These are phyloP conservation scores for Ondatra zibethicus DNA, from an alignment of 2,113 vertebrate species.

Conservation along the genomic window DNA sequence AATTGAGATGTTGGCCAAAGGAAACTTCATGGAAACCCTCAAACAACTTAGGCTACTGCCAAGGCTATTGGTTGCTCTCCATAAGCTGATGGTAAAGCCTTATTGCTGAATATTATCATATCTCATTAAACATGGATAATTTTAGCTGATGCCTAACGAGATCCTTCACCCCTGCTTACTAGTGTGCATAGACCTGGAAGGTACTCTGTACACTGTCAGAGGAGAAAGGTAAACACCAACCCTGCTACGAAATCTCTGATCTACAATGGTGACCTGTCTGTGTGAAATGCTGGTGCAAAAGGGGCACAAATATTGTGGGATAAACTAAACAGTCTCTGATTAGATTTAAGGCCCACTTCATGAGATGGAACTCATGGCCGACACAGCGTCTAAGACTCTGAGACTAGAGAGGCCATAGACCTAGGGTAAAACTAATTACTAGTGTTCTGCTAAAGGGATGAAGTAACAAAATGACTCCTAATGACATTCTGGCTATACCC, in stretches of 20 bases:
- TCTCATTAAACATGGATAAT: not conserved
- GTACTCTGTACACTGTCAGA: not conserved
- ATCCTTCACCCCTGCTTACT: not conserved
- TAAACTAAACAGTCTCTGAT: not conserved
- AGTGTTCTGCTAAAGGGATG: not conserved
- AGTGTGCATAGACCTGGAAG: not conserved
- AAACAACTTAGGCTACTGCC: not conserved
- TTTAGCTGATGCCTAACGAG: not conserved
- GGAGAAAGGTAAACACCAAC: not conserved
- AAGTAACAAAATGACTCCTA: not conserved
- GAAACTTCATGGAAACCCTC: not conserved
- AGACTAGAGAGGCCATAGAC: not conserved
- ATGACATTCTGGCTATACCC: not conserved
- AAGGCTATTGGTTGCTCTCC: not conserved
- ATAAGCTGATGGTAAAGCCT: not conserved
- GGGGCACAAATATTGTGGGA: not conserved
- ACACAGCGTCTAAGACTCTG: not conserved
- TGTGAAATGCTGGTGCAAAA: not conserved
- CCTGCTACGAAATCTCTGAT: too few relatives aligned
- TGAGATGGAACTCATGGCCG: not conserved
- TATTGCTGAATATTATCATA: not conserved
- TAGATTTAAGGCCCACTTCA: not conserved
- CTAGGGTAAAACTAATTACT: too few relatives aligned
- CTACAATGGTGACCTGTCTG: not conserved
- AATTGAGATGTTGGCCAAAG: not conserved